These are phyloP conservation scores for Trididemnum nubilum DNA, from an alignment of 23 tunicate genomes.

Conservation along the genomic window DNA sequence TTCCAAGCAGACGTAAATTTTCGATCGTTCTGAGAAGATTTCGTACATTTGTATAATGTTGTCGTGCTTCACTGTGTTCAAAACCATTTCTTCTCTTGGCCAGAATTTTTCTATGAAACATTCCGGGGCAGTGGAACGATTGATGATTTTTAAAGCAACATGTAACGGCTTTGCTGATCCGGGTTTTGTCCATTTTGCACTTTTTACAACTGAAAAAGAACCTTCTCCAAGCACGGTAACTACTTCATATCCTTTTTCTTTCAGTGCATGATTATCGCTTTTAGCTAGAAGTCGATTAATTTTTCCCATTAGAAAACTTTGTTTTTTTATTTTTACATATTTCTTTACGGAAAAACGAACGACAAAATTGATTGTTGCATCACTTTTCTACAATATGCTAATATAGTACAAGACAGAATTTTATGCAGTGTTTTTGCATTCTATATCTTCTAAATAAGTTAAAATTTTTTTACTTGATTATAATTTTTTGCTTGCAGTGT, in stretches of 20 bases:
- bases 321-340: background rate
- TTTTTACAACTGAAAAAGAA: constrained; percentile 65
- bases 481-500: too few relatives aligned
- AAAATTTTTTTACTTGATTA: too few relatives aligned
- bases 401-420: too few relatives aligned
- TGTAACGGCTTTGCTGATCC: constrained; percentile 5
- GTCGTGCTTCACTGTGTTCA: constrained; percentile 42
- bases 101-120: constrained; percentile 61
- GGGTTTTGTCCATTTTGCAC: constrained; percentile 62
- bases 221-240: constrained; percentile 66
- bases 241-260: constrained; percentile 42
- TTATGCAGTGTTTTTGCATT: too few relatives aligned
- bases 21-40: constrained; percentile 45
- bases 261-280: constrained; percentile 34
- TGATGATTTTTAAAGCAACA: constrained; percentile 73
- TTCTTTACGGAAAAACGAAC: background rate
- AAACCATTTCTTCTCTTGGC: constrained; percentile 60
- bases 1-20: constrained; percentile 68
- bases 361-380: background rate
- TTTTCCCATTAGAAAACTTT: constrained; percentile 41
- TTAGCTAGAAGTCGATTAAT: constrained; percentile 29
- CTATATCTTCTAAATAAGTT: too few relatives aligned
- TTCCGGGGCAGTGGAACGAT: constrained; percentile 62
- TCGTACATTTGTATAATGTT: constrained; percentile 63
- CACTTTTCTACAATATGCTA: background rate